phyloP scores from a whole-genome alignment of 2,888 invertebrate species.

The Diaperis boleti region DNA sequence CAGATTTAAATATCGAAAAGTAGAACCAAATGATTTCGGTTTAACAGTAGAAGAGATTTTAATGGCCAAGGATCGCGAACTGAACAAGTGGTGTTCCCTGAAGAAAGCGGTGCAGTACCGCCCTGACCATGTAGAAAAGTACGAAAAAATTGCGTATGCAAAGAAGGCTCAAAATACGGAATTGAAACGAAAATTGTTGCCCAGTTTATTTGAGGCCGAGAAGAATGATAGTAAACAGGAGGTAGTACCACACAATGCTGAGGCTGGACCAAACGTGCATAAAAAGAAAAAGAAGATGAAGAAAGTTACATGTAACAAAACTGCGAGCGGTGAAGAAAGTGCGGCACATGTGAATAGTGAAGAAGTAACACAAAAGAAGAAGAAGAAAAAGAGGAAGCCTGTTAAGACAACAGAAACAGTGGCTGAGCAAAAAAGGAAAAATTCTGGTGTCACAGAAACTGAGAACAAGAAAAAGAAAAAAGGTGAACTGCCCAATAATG shows the following conservation, averaged over 20 bases:
- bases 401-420: conserved; percentile 24
- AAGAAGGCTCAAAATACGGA: conserved; percentile 79
- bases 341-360: not conserved
- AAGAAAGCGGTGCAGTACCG: conserved; percentile 87
- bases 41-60: conserved; percentile 93
- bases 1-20: conserved; percentile 92
- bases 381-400: conserved; percentile 49
- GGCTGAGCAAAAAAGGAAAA: not conserved
- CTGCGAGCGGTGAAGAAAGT: conserved; percentile 19
- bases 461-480: conserved; percentile 28
- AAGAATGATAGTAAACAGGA: conserved; percentile 2
- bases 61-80: conserved; percentile 89
- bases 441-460: not conserved
- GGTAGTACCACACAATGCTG: not conserved
- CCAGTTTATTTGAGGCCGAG: conserved; percentile 77
- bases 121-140: conserved; percentile 81
- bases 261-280: not conserved
- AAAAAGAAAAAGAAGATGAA: conserved; percentile 45
- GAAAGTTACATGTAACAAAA: conserved; percentile 28
- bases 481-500: conserved; percentile 24
- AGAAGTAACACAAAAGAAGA: conserved; percentile 38
- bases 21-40: conserved; percentile 92
- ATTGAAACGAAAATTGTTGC: conserved; percentile 83
- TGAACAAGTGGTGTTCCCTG: conserved; percentile 95
- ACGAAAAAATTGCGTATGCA: conserved; percentile 81